Percentiles rank a stretch among this genome's conserved stretches.
phyloP scores from a whole-genome alignment of 2,888 invertebrate species.

The Gari tellinella region DNA sequence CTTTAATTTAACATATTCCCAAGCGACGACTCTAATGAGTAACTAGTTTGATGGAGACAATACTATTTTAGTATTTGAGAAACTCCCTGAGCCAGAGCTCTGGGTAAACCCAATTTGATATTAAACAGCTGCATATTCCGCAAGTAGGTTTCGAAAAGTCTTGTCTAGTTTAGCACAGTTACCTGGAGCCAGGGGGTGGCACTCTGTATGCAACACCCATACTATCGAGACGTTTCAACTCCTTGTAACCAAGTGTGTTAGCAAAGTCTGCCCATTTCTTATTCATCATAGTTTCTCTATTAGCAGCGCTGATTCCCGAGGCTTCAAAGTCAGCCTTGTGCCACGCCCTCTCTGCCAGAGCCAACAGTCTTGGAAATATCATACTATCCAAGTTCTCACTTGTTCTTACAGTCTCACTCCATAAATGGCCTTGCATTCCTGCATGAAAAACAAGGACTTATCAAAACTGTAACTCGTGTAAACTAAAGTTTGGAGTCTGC shows the following conservation, averaged over 20 bases:
- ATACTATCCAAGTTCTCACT: slow-evolving; percentile 71
- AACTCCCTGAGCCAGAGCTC: too few relatives aligned
- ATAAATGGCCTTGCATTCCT: slow-evolving; percentile 82
- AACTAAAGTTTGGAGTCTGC: too few relatives aligned
- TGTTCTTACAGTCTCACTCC: slow-evolving; percentile 74
- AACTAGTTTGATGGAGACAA: too few relatives aligned
- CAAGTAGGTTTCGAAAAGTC: too few relatives aligned
- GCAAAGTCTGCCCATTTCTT: slow-evolving; percentile 74
- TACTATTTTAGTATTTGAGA: too few relatives aligned
- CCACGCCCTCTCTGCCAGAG: slow-evolving; percentile 81
- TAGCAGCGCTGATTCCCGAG: slow-evolving; percentile 7
- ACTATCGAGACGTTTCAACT: slow-evolving; percentile 70
- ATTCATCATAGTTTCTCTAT: slow-evolving; percentile 19
- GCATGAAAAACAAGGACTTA: not conserved
- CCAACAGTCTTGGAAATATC: slow-evolving; percentile 75
- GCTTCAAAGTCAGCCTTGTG: slow-evolving; percentile 77
- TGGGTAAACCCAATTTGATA: too few relatives aligned
- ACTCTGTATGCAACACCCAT: slow-evolving; percentile 69
- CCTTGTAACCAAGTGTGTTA: slow-evolving; percentile 71
- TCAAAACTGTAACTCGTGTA: too few relatives aligned
- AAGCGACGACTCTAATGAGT: too few relatives aligned
- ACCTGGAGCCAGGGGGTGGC: slow-evolving; percentile 76
- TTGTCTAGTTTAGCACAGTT: too few relatives aligned
- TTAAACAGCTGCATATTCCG: too few relatives aligned
- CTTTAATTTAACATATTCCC: too few relatives aligned